Percentiles rank a stretch among this genome's conserved stretches.
Conservation (phyloP, 2,888 invertebrate genomes). For the Omphaloscelis lunosa region DNA sequence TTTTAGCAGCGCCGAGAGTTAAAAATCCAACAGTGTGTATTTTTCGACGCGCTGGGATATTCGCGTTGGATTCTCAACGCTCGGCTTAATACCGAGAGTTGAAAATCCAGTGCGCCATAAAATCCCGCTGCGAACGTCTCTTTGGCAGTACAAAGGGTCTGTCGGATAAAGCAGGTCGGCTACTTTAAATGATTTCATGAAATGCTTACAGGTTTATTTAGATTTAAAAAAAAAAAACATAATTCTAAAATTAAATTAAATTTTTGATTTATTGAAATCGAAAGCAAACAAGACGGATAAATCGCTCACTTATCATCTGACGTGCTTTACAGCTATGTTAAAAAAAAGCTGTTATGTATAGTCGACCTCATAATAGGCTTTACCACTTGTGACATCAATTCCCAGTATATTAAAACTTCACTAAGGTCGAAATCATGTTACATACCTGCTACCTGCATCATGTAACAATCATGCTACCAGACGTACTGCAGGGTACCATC, state of each 20-base stretch:
- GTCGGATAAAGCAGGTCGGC: not conserved
- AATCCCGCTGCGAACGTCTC: too few species aligned
- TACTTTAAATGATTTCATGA: not conserved
- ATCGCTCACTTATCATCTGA: slow-evolving; percentile 21
- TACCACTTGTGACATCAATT: not conserved
- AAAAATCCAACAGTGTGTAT: too few species aligned
- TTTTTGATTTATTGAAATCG: not conserved
- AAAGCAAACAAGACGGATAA: not conserved
- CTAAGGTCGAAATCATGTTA: not conserved
- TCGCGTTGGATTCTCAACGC: too few species aligned
- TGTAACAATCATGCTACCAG: too few species aligned
- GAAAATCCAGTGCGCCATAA: too few species aligned
- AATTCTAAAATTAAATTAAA: too few species aligned
- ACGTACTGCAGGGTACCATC: too few species aligned
- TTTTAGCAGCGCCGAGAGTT: too few species aligned
- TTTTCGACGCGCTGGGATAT: too few species aligned
- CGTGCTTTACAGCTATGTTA: slow-evolving; percentile 9
- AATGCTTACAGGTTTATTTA: not conserved
- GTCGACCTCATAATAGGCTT: not conserved
- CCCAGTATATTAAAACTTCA: not conserved
- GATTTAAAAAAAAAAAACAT: not conserved
- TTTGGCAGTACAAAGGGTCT: not conserved
- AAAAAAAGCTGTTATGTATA: slow-evolving; percentile 9
- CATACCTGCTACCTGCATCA: too few species aligned
- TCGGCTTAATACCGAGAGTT: too few species aligned